These are phyloP conservation scores for Conchocele bisecta DNA, from an alignment of 2,888 invertebrate species.

Conservation along the genomic window DNA sequence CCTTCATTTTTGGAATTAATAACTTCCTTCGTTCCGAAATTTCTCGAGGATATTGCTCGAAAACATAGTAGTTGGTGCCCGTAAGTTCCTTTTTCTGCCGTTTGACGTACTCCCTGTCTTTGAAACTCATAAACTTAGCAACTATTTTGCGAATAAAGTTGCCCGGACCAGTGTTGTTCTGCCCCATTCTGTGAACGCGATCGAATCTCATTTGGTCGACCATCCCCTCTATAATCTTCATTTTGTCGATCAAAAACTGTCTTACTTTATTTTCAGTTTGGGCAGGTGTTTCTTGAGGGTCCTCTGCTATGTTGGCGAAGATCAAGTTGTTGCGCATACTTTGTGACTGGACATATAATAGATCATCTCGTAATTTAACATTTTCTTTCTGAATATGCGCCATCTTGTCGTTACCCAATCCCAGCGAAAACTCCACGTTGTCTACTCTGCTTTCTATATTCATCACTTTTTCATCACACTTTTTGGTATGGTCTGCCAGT, in stretches of 20 bases:
- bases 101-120: background rate
- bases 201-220: background rate
- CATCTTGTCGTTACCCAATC: too few relatives aligned
- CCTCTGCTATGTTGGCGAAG: background rate
- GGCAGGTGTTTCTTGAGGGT: background rate
- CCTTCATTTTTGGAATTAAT: background rate
- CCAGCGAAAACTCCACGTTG: too few relatives aligned
- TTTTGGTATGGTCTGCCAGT: too few relatives aligned
- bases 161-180: background rate
- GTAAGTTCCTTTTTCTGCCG: background rate
- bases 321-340: slow-evolving; percentile 2
- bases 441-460: too few relatives aligned
- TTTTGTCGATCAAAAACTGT: slow-evolving; percentile 1
- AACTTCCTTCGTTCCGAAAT: slow-evolving; percentile 2
- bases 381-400: too few relatives aligned
- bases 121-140: background rate
- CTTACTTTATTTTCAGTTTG: background rate
- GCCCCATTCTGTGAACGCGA: slow-evolving; percentile 7
- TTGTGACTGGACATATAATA: slow-evolving; percentile 1
- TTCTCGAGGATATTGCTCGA: background rate
- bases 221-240: background rate
- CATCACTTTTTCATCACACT: too few relatives aligned
- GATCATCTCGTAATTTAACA: too few relatives aligned
- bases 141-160: background rate
- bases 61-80: background rate